Evolutionary conservation across 2,888 invertebrate species (phyloP), one percentile per base, ranked within the genome.

Genomic region (Ommatoiulus sabulosus): DNA sequence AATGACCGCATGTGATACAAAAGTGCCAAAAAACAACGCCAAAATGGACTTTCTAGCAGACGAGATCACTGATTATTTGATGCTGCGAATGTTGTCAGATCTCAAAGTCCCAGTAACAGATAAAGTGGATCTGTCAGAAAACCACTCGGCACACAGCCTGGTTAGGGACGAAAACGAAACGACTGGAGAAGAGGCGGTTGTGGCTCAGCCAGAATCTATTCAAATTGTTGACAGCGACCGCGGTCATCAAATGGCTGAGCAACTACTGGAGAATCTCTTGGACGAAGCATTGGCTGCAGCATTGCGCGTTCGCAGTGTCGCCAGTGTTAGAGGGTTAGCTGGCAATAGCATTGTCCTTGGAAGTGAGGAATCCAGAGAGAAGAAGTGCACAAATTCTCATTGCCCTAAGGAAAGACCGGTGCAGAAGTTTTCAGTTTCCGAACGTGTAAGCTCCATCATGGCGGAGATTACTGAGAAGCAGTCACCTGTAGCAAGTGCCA

Each of bases 381-480:
- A 1, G n/a, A 63, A 63, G 5, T 63, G 63, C 20, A 8, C 10
- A 2, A 63, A 20, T 5, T 10, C 10, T 4, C 63, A 15, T 6
- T 63, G n/a, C 20, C 5, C 20, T 6, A 6, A 15, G 20, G 20
- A 12, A 12, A 17, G 15, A 15, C 12, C 57, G 4, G 17, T 20
- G 24, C 87, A 10, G 20, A 63, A 63, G 43, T 72, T 86, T 20
- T 88, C 72, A 3, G 80, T 88, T 24, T 86, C 84, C n/a, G 63
- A 88, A 48, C 48, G 89, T n/a, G 89, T 89, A 0, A 48, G 57
- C 44, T 43, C 52, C 44, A 89, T 89, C n/a, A 84, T 89, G 89
- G 87, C 63, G 5, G 88, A 89, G 48, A 7, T 89, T 52, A 20
- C 84, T 4, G 87, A 88, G 15, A 88, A 86, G 44, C 52, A 44